These are phyloP conservation scores for Athrips mouffetella DNA, from an alignment of 2,888 invertebrate genomes.

Conservation along the genomic window DNA sequence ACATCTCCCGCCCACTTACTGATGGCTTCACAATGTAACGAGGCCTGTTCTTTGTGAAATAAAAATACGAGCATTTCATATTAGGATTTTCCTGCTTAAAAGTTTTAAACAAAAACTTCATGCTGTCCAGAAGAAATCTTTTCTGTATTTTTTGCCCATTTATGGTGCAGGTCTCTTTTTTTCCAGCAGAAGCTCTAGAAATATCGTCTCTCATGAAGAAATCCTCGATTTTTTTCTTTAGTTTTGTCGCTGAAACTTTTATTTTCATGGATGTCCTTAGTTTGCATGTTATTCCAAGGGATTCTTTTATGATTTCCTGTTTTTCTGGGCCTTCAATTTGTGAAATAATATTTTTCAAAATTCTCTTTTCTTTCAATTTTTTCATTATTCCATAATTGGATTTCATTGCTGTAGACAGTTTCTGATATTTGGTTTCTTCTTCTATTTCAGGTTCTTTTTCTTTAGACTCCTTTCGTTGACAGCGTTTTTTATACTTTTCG, in stretches of 20 bases:
- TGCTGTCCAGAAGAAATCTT: constrained; percentile 23
- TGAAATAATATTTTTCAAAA: not conserved
- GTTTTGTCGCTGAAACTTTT: not conserved
- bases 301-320: not conserved
- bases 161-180: constrained; percentile 25
- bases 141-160: constrained; percentile 21
- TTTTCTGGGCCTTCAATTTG: not conserved
- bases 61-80: constrained; percentile 24
- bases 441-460: too few relatives aligned
- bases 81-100: constrained; percentile 24
- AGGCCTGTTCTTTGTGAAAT: constrained; percentile 24
- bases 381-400: constrained; percentile 11
- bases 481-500: constrained; percentile 20
- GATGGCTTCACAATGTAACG: constrained; percentile 23
- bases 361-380: not conserved
- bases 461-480: constrained; percentile 9
- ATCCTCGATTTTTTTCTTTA: constrained; percentile 14
- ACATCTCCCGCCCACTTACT: constrained; percentile 15
- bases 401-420: constrained; percentile 16
- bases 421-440: constrained; percentile 14
- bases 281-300: not conserved
- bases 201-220: constrained; percentile 26
- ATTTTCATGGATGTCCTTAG: not conserved
- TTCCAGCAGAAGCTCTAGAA: constrained; percentile 26
- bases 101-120: constrained; percentile 22